Base-by-base conservation (phyloP, 2,113 vertebrate species). In the Promerops cafer region DNA sequence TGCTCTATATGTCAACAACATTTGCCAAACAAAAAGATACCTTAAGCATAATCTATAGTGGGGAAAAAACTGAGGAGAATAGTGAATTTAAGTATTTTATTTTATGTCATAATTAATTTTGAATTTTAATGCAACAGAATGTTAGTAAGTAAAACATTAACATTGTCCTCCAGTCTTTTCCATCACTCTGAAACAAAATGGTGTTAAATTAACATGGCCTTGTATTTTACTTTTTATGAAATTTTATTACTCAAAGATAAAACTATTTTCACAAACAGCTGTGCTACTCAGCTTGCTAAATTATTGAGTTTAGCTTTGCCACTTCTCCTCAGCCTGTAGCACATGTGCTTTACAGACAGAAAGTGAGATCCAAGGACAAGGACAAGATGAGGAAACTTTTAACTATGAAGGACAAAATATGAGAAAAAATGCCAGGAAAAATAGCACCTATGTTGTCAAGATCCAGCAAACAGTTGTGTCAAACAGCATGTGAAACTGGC, bases 191-290 rank as follows among this genome's bases (percentile, higher is more conserved):
- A 92, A 92, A 75, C 6, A 70, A 82, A 90, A 31, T 9, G 0
- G 2, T 64, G 8, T 53, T 61, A 61, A 69, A 77, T 50, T 26
- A 49, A n/a, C 31, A 18, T 8, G 16, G 3, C 45, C 66, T 77
- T 70, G 26, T 47, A 31, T 74, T 91, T 77, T 68, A 47, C 8
- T 56, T 88, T 39, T 70, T 39, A 74, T 66, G 9, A 75, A 70
- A 78, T 63, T 65, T 39, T 93, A 17, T 70, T 71, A 66, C 11
- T 21, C 27, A 78, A 74, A 77, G 28, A 57, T 23, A 24, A 91
- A 89, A 31, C 40, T 83, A 44, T 64, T 93, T 87, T 78, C 40
- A 76, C 18, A 68, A 93, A 61, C 50, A 88, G 44, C 61, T 91
- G 40, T 31, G 22, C 22, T 91, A 75, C 49, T 71, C 52, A 56